A percentile compares a stretch with the other conserved stretches of the same genome.
These are phyloP conservation scores for Hetaerina titia DNA, from an alignment of 2,888 invertebrate genomes.

Conservation along the genomic window DNA sequence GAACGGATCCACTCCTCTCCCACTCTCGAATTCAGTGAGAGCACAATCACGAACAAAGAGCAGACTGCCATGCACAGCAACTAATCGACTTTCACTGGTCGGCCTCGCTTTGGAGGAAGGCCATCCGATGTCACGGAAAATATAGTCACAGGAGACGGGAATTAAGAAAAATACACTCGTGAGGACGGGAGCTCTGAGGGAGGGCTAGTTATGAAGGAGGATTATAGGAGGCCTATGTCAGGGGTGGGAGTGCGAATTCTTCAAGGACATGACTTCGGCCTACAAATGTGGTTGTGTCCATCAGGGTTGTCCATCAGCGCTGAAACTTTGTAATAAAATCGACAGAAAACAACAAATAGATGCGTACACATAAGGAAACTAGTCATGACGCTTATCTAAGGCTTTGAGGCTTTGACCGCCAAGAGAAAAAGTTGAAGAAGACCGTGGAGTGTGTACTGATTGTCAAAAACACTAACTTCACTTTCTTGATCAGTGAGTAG, in stretches of 20 bases:
- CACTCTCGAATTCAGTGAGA: not conserved
- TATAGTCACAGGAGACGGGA: not conserved
- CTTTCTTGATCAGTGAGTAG: no score
- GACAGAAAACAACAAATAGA: no score
- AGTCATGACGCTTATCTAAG: no score
- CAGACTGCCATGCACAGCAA: not conserved
- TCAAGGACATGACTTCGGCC: not conserved
- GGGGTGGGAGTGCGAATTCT: not conserved
- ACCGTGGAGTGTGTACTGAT: no score
- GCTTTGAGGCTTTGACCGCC: no score
- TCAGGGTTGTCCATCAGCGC: no score
- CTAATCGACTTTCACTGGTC: conserved; percentile 45
- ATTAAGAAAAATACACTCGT: not conserved
- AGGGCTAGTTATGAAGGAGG: not conserved
- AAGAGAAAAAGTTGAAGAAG: no score
- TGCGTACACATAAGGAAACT: no score
- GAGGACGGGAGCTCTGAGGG: not conserved
- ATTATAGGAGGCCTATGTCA: not conserved
- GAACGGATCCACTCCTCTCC: not conserved
- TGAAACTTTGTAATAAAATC: no score
- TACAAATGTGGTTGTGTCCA: no score
- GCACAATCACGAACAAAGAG: not conserved
- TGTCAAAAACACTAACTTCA: no score
- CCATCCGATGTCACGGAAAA: not conserved
- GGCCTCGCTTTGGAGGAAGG: conserved; percentile 55